Evolutionary conservation across 1,140 invertebrate species (phyloP).

Genomic region (Drosophila repletoides): DNA sequence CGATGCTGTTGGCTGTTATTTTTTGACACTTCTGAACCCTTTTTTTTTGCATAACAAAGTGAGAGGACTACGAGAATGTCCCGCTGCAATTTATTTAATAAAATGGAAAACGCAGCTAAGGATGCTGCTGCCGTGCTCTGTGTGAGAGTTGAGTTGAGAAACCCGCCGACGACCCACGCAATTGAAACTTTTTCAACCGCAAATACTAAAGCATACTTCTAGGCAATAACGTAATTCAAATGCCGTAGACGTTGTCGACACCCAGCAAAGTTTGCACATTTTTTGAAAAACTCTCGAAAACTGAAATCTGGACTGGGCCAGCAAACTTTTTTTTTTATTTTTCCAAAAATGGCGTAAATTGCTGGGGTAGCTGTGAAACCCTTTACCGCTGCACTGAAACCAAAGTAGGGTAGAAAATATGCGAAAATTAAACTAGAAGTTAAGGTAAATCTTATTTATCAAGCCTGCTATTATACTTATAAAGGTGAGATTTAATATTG

Average conservation of each 20-base stretch:
- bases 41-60: constrained; percentile 70
- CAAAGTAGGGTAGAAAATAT: too few species aligned
- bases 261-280: constrained; percentile 69
- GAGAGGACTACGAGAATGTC: constrained; percentile 38
- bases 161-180: constrained; percentile 57
- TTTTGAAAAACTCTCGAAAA: constrained; percentile 52
- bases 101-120: constrained; percentile 42
- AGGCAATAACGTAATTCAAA: constrained; percentile 78
- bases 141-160: too few species aligned
- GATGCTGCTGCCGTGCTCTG: too few species aligned
- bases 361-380: constrained; percentile 37
- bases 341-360: constrained; percentile 72
- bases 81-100: constrained; percentile 75
- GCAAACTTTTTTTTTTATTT: constrained; percentile 44
- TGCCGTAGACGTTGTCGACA: constrained; percentile 57
- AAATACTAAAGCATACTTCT: constrained; percentile 75
- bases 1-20: constrained; percentile 18
- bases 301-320: constrained; percentile 42
- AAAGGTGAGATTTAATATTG: too few species aligned
- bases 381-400: not conserved
- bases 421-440: too few species aligned
- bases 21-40: constrained; percentile 45
- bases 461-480: too few species aligned
- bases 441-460: too few species aligned
- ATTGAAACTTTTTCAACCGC: constrained; percentile 78